Evolutionary conservation across 2,113 vertebrate species (phyloP), one percentile per base, ranked within the genome.

Genomic region (Odobenus rosmarus): DNA sequence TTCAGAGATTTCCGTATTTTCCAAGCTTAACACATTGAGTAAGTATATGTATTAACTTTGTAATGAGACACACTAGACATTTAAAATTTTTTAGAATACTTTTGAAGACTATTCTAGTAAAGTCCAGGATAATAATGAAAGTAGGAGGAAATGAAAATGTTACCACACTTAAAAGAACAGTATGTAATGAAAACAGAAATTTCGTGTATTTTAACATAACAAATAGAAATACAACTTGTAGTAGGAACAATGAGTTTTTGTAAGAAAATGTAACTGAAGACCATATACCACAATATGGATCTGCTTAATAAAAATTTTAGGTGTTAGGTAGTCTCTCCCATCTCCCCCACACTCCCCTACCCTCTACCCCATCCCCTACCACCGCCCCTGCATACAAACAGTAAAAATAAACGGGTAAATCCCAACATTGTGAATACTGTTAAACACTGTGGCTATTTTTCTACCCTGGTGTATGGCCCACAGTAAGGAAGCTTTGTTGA

Each of bases 371-470:
- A 55, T 18, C 33, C 18, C 14, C n/a, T 7, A 21, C 67, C 53
- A 26, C 15, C 8, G 0, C 64, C 64, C 16, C 15, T 33, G 18
- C 16, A 69, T 64, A 86, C 49, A 55, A 69, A 84, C 28, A 21
- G 23, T 71, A 61, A 93, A 93, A 81, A 88, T 84, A 77, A 85
- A 74, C 23, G 83, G 49, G 62, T 90, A 86, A 90, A 76, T 90
- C 42, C 16, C 21, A 83, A 72, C 55, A 95, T 33, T 10, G 15
- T 64, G 80, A 95, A 86, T 86, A 86, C 2, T 72, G 6, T n/a
- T 83, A 93, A 42, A 97, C 6, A 93, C 7, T 83, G 36, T 39
- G 96, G 67, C 21, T 94, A 91, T 72, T 94, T 96, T 97, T 94
- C 57, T 95, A 88, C 21, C 4, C n/a, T 97, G 71, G 64, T 67